Percentiles rank a stretch among this genome's conserved stretches.
These are phyloP conservation scores for Hydrolagus colliei DNA, from an alignment of 2,797 vertebrate genomes.

Conservation along the genomic window DNA sequence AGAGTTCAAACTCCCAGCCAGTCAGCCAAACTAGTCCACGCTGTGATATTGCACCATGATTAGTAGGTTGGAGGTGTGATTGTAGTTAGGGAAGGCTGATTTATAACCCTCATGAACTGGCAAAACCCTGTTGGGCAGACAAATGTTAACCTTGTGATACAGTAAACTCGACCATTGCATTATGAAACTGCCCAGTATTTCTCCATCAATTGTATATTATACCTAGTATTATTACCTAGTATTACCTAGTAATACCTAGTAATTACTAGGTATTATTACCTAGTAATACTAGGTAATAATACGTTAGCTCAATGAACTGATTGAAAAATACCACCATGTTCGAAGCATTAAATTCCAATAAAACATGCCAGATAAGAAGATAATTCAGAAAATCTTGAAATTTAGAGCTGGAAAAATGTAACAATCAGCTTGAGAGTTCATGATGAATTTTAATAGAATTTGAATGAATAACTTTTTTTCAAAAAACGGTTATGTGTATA, in stretches of 20 bases:
- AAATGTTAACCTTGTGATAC: background rate
- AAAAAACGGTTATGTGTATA: background rate
- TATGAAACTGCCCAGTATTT: background rate
- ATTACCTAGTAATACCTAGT: no score
- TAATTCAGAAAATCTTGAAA: background rate
- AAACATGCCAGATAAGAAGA: background rate
- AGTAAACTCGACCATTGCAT: background rate
- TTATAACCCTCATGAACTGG: background rate
- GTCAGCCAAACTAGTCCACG: no score
- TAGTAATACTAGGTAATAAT: no score
- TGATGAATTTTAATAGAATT: slow-evolving; percentile 14
- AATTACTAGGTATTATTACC: no score
- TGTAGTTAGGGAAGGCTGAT: no score
- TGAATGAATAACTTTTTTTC: no score
- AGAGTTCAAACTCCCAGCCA: no score
- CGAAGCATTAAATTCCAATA: background rate
- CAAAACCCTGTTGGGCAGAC: background rate
- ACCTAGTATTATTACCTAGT: background rate
- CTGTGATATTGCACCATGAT: no score
- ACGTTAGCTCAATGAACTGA: background rate
- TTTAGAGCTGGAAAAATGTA: background rate
- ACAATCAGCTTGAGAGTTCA: background rate
- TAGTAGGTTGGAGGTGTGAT: no score
- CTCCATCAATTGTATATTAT: background rate
- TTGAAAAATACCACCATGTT: background rate